Conservation (phyloP, 2,113 vertebrate genomes). For the Erythrocebus patas region DNA sequence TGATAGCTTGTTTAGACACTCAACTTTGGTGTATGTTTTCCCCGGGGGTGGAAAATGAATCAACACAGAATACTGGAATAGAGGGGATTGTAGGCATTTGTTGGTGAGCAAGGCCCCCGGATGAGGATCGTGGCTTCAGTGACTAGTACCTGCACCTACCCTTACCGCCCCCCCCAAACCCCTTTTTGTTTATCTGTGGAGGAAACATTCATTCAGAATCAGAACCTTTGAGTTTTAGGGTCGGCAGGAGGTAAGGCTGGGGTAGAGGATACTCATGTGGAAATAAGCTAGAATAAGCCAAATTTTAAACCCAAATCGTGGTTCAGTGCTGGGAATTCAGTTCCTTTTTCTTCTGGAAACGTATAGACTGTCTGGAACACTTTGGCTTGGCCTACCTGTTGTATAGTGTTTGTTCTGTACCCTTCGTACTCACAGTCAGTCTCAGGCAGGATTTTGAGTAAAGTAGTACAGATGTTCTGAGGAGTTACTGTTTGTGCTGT, state of each 20-base stretch:
- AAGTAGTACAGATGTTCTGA: neutral
- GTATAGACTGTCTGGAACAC: neutral
- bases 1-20: conserved; percentile 18
- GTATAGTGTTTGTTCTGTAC: neutral
- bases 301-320: neutral
- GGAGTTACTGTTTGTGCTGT: neutral
- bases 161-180: rapidly evolving
- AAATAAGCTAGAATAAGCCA: neutral
- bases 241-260: neutral
- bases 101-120: neutral
- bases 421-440: neutral
- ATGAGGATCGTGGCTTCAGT: neutral
- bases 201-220: neutral
- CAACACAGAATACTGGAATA: neutral
- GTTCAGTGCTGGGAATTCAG: neutral
- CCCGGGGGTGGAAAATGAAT: neutral
- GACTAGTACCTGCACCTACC: too few species aligned
- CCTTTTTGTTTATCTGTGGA: neutral
- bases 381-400: neutral
- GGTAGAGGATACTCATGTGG: neutral
- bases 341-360: neutral
- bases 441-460: neutral
- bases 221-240: neutral
- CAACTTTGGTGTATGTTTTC: neutral
- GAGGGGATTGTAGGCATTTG: neutral